These are phyloP conservation scores for Danio tinwini DNA, from an alignment of 2,797 vertebrate genomes.

Conservation along the genomic window DNA sequence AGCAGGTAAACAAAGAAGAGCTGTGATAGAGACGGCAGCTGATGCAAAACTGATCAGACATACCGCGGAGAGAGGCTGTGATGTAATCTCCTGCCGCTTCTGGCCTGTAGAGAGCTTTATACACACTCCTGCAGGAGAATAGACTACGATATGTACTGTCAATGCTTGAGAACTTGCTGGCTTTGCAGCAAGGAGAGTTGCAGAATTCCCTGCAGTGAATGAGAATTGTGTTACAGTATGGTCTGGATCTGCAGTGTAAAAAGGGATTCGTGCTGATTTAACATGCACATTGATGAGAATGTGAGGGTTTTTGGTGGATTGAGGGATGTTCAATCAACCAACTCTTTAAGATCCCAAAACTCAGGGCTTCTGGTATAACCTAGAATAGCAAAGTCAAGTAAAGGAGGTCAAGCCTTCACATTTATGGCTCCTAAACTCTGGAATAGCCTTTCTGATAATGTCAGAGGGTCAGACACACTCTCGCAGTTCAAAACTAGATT, in stretches of 20 bases:
- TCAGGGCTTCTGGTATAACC: no score
- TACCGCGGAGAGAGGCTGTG: background rate
- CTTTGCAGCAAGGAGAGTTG: background rate
- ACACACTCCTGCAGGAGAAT: slow-evolving; percentile 12
- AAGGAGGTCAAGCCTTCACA: no score
- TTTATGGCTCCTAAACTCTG: no score
- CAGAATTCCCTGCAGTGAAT: background rate
- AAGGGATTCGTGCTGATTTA: no score
- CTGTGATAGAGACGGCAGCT: slow-evolving; percentile 5
- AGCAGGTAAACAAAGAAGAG: slow-evolving; percentile 59
- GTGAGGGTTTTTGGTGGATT: no score
- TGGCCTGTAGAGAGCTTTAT: slow-evolving; percentile 1
- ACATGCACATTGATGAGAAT: no score
- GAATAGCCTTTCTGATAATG: no score
- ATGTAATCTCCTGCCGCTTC: slow-evolving; percentile 30
- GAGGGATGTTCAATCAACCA: no score
- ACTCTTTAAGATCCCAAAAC: no score
- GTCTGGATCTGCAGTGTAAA: background rate
- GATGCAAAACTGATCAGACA: slow-evolving; percentile 40
- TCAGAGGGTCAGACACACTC: no score
- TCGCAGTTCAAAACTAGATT: no score
- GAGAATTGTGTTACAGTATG: background rate
- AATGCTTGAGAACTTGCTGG: slow-evolving; percentile 28
- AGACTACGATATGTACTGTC: background rate
- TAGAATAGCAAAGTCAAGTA: no score